phyloP scores from a whole-genome alignment of 2,113 vertebrate species.

The Zosterops lateralis region DNA sequence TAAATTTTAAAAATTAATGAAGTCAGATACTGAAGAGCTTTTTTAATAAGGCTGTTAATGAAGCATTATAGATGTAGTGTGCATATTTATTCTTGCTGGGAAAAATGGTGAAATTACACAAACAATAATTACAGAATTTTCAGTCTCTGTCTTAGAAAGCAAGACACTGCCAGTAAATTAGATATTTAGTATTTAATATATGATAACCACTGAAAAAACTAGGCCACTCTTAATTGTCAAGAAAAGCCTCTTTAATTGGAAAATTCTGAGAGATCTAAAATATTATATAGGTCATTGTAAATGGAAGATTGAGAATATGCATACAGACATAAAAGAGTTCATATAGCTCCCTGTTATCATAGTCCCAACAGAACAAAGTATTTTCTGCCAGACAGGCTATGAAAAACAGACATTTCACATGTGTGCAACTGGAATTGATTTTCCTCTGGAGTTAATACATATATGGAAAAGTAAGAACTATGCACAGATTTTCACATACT shows the following conservation, averaged over 20 bases:
- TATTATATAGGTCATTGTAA: not conserved
- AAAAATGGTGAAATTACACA: not conserved
- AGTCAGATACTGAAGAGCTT: not conserved
- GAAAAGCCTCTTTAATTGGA: not conserved
- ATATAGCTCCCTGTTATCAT: not conserved
- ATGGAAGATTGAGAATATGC: not conserved
- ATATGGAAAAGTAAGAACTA: not conserved
- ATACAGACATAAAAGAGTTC: not conserved
- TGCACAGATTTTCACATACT: not conserved
- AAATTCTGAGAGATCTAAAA: not conserved
- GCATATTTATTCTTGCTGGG: not conserved
- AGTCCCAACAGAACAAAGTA: not conserved
- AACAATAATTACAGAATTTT: slow-evolving; percentile 11
- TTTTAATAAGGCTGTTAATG: not conserved
- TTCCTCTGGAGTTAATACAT: slow-evolving; percentile 19
- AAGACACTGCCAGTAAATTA: not conserved
- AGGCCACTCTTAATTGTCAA: not conserved
- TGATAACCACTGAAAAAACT: not conserved
- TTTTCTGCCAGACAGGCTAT: slow-evolving; percentile 28
- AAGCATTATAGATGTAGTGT: not conserved
- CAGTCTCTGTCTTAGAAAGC: not conserved
- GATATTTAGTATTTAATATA: not conserved
- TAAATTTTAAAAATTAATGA: not conserved
- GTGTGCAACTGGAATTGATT: not conserved
- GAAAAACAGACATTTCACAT: slow-evolving; percentile 4